Conservation (phyloP, 2,113 vertebrate species). For the Nettapus auritus region DNA sequence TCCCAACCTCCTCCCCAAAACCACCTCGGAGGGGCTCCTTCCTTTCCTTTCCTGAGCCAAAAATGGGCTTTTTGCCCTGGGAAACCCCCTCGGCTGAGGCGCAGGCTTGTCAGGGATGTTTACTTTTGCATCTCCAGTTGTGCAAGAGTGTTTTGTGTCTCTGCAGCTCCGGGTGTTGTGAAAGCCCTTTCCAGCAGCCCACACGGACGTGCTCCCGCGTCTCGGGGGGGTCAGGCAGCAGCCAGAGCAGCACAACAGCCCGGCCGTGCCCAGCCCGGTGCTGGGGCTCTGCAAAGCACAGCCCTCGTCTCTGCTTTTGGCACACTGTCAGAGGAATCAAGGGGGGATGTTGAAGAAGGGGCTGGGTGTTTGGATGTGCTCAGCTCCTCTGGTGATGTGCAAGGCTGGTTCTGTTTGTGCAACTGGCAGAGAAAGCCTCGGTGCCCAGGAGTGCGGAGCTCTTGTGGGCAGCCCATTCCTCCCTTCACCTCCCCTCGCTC, state of each 20-base stretch:
- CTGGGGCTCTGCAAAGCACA: not conserved
- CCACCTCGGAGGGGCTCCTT: not conserved
- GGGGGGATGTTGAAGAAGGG: not conserved
- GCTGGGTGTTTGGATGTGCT: not conserved
- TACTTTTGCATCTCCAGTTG: constrained; percentile 20
- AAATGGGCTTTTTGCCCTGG: not conserved
- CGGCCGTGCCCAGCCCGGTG: accelerated
- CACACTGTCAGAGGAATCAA: no score
- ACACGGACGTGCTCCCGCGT: accelerated
- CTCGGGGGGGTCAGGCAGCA: not conserved
- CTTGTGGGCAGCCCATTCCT: not conserved
- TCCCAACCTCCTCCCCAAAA: not conserved
- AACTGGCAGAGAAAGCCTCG: not conserved
- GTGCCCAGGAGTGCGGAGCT: not conserved
- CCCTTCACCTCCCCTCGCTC: not conserved
- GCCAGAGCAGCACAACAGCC: not conserved
- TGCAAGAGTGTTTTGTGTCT: not conserved
- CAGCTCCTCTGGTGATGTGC: not conserved
- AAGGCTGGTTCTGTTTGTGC: not conserved
- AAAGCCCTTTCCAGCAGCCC: not conserved
- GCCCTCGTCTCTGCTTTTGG: not conserved
- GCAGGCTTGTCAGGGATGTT: not conserved
- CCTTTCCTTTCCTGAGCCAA: not conserved
- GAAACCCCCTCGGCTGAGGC: not conserved
- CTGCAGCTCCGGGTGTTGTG: not conserved